phyloP scores from a whole-genome alignment of 2,113 vertebrate genomes.

The Mobula birostris region DNA sequence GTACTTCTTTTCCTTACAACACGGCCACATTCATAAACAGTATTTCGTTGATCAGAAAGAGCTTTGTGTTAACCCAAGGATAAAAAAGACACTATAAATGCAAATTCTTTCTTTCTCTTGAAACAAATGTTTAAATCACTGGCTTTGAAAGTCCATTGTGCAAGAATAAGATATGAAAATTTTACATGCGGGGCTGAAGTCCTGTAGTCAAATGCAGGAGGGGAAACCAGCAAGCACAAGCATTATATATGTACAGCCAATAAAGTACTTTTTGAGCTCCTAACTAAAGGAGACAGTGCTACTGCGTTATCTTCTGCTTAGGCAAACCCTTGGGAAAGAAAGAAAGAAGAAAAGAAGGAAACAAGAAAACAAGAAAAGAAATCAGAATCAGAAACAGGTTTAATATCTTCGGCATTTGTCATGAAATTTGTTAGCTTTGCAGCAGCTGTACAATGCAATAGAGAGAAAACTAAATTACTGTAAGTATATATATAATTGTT shows the following conservation, averaged over 20 bases:
- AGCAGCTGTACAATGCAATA: too few relatives aligned
- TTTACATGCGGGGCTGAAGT: neutral
- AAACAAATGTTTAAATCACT: neutral
- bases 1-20: neutral
- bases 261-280: neutral
- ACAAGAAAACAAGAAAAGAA: too few relatives aligned
- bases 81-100: conserved; percentile 8
- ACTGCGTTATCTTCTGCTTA: neutral
- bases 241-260: neutral
- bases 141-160: neutral
- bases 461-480: too few relatives aligned
- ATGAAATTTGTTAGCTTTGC: too few relatives aligned
- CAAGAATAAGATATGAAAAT: neutral
- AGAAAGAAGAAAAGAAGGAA: too few relatives aligned
- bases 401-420: too few relatives aligned
- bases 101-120: neutral
- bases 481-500: too few relatives aligned
- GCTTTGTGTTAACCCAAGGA: neutral
- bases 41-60: neutral
- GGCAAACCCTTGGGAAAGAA: too few relatives aligned
- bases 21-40: neutral
- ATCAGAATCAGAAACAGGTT: too few relatives aligned
- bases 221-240: neutral
- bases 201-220: neutral
- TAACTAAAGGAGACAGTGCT: neutral